Percentiles rank a stretch among this genome's conserved stretches.
Evolutionary conservation across 2,888 invertebrate genomes (phyloP).

Genomic region (Thera obeliscata): DNA sequence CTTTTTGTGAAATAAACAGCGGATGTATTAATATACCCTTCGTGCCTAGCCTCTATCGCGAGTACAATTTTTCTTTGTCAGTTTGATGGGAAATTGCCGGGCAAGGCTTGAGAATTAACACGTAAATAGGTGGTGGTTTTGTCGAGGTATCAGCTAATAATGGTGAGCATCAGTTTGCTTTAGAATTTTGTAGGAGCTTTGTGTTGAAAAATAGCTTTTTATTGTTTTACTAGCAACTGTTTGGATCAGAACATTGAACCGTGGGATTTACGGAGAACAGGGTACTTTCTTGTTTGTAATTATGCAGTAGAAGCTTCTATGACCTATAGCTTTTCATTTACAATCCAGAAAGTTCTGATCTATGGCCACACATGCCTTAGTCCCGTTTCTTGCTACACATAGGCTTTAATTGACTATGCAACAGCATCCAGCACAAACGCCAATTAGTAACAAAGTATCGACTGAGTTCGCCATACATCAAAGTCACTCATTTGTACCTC

Average conservation of each 20-base stretch:
- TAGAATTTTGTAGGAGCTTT: conserved; percentile 6
- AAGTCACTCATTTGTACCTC: conserved; percentile 32
- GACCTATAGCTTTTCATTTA: neutral
- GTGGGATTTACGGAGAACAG: no score
- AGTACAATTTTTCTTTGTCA: conserved; percentile 41
- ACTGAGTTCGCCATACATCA: conserved; percentile 19
- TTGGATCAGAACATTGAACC: no score
- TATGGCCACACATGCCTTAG: conserved; percentile 21
- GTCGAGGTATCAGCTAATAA: conserved; percentile 8
- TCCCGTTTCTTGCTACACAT: conserved; percentile 23
- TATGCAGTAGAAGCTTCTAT: neutral
- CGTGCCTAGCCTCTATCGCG: conserved; percentile 46
- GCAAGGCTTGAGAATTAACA: conserved; percentile 23
- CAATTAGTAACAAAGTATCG: conserved; percentile 34
- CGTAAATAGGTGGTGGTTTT: conserved; percentile 26
- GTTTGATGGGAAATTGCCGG: conserved; percentile 34
- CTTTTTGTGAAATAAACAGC: conserved; percentile 64
- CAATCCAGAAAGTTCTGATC: neutral
- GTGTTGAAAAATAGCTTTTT: neutral
- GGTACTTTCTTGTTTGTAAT: no score
- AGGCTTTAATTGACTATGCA: conserved; percentile 31
- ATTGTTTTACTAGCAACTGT: neutral
- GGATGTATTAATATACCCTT: conserved; percentile 66
- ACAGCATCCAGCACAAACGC: conserved; percentile 25
- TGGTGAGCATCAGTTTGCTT: neutral